A percentile compares a stretch with the other conserved stretches of the same genome.
These are phyloP conservation scores for Dasysyrphus albostriatus DNA, from an alignment of 2,888 invertebrate species.

Conservation along the genomic window DNA sequence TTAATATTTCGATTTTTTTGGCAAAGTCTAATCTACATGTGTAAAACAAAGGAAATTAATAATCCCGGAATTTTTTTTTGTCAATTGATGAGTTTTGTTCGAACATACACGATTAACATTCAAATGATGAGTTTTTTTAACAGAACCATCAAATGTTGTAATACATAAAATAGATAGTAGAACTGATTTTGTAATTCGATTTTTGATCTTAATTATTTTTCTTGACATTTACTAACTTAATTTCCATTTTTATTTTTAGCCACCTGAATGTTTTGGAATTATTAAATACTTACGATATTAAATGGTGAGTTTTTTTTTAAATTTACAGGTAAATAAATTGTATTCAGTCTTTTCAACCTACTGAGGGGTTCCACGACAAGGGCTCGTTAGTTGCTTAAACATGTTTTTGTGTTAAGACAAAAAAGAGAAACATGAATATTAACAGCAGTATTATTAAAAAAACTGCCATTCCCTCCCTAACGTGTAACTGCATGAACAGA, in stretches of 20 bases:
- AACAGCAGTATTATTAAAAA: too few relatives aligned
- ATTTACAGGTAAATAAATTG: neutral
- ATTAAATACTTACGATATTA: neutral
- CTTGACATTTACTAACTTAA: neutral
- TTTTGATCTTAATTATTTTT: neutral
- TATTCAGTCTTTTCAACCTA: neutral
- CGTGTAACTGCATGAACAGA: too few relatives aligned
- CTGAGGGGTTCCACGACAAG: too few relatives aligned
- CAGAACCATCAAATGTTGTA: slow-evolving; percentile 51
- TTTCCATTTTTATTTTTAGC: neutral
- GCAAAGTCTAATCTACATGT: too few relatives aligned
- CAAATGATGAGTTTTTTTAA: slow-evolving; percentile 37
- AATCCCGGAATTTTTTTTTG: neutral
- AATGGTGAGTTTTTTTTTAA: neutral
- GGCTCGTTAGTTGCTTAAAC: too few relatives aligned
- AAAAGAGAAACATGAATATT: too few relatives aligned
- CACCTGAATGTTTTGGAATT: neutral
- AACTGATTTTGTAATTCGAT: slow-evolving; percentile 33
- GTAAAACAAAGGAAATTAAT: too few relatives aligned
- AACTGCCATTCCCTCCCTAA: too few relatives aligned
- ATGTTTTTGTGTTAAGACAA: too few relatives aligned
- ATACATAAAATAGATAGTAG: slow-evolving; percentile 49
- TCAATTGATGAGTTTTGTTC: neutral
- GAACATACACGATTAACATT: neutral
- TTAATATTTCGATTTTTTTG: too few relatives aligned